phyloP scores from a whole-genome alignment of 2,888 invertebrate genomes.

The Alviniconcha strummeri region DNA sequence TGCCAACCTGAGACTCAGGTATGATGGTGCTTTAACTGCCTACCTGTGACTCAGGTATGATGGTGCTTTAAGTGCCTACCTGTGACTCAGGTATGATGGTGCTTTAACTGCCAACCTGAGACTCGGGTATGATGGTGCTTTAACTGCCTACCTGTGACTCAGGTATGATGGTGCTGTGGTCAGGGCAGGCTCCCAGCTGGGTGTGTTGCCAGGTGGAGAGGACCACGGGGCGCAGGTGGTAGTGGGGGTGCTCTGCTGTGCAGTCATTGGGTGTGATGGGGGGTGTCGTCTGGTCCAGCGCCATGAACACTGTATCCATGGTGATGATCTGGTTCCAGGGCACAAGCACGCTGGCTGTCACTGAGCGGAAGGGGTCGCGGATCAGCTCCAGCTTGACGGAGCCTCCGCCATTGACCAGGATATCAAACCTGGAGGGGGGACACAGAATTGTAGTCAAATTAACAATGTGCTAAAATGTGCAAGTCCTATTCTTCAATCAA shows the following conservation, averaged over 20 bases:
- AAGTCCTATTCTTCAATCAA: no score
- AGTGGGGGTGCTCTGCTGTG: conserved; percentile 65
- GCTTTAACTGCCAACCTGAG: background rate
- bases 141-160: conserved; percentile 67
- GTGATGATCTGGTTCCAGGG: conserved; percentile 97
- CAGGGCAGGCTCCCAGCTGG: conserved; percentile 72
- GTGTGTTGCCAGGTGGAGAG: conserved; percentile 73
- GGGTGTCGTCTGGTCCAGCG: conserved; percentile 48
- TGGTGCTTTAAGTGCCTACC: conserved; percentile 63
- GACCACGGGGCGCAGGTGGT: conserved; percentile 67
- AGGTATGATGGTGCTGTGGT: conserved; percentile 70
- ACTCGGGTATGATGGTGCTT: background rate
- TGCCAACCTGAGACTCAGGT: background rate
- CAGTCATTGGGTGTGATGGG: conserved; percentile 71
- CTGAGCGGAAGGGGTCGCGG: conserved; percentile 87
- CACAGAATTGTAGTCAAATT: no score
- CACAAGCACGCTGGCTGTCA: conserved; percentile 76
- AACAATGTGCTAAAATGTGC: no score
- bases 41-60: conserved; percentile 73
- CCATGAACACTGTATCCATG: conserved; percentile 68
- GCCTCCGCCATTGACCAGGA: conserved; percentile 98
- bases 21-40: background rate
- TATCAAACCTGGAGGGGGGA: conserved; percentile 88
- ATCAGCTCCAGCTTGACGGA: conserved; percentile 97
- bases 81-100: background rate